Percentiles rank a stretch among this genome's conserved stretches.
phyloP scores from a whole-genome alignment of 2,797 vertebrate genomes.

The Platyrinchus mystaceus region DNA sequence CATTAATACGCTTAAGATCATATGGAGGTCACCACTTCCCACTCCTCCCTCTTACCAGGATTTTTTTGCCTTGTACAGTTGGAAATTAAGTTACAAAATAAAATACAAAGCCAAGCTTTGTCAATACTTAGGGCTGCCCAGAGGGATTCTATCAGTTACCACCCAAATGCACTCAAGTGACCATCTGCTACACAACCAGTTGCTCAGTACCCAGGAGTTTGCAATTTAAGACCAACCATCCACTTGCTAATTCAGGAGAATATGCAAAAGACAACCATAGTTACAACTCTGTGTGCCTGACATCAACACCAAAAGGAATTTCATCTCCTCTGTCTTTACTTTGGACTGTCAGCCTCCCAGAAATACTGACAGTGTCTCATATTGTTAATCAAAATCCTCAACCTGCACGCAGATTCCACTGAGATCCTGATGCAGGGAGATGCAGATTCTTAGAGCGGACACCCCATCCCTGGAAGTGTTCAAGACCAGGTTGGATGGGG shows the following conservation, averaged over 20 bases:
- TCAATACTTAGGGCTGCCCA: not conserved
- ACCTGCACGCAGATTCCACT: not conserved
- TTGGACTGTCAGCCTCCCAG: not conserved
- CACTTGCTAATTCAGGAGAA: not conserved
- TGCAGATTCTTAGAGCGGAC: not conserved
- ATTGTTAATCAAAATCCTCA: not conserved
- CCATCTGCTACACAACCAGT: accelerated
- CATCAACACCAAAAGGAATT: not conserved
- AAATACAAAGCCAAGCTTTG: not conserved
- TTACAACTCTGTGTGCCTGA: not conserved
- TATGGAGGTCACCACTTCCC: not conserved
- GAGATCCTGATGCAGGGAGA: not conserved
- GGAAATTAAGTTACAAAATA: not conserved
- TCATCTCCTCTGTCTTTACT: not conserved
- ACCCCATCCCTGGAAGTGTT: not conserved
- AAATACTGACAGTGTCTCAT: not conserved
- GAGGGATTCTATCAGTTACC: not conserved
- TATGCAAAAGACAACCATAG: not conserved
- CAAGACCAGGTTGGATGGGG: not conserved
- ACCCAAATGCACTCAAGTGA: not conserved
- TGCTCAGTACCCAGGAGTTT: not conserved
- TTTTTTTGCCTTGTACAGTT: not conserved
- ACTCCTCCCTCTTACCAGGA: not conserved
- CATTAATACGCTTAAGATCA: not conserved
- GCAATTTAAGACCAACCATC: not conserved